Base-by-base conservation (phyloP, 2,888 invertebrate genomes). In the Holacanthella duospinosa region DNA sequence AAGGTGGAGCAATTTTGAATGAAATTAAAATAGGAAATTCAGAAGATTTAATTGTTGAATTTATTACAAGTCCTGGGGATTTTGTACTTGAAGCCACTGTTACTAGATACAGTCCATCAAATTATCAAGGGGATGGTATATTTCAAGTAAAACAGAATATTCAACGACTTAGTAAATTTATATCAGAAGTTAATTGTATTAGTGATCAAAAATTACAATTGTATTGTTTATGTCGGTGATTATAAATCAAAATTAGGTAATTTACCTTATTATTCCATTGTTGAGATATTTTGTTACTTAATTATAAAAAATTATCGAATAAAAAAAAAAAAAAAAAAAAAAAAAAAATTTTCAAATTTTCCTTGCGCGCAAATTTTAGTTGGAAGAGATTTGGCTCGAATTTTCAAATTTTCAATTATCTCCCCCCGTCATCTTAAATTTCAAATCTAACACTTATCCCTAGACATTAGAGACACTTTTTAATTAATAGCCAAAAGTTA, bases 41-140 rank as follows among this genome's bases (percentile, higher is more conserved):
- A n/a, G 29, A 21, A 29, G 28, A 28, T 4, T 59, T 36, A 6
- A 44, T 59, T 4, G 48, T 59, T 36, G 48, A n/a, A 28, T 44
- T 59, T 59, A 9, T 27, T 26, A 25, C 44, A 12, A 6, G 25
- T 36, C 59, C 59, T n/a, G 59, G 59, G n/a, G 44, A 59, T 16
- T 59, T 59, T 28, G 3, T 24, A 12, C 21, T 59, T 25, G 59
- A 59, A 48, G 48, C 44, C 6, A 48, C 29, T 25, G 27, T 36
- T n/a, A 25, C 2, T 6, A n/a, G 21, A 4, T 21, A 9, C 6
- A n/a, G 19, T 9, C 19, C 6, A 36, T 55, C 55, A 12, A 53
- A 53, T 24, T 24, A n/a, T n/a, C 9, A 55, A 16, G 54, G 54
- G 6, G 25, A n/a, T 6, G 21, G 9, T n/a, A 25, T 6, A 53